Evolutionary conservation across 1,140 invertebrate genomes (phyloP).

Genomic region (Euura saliciscinereae): DNA sequence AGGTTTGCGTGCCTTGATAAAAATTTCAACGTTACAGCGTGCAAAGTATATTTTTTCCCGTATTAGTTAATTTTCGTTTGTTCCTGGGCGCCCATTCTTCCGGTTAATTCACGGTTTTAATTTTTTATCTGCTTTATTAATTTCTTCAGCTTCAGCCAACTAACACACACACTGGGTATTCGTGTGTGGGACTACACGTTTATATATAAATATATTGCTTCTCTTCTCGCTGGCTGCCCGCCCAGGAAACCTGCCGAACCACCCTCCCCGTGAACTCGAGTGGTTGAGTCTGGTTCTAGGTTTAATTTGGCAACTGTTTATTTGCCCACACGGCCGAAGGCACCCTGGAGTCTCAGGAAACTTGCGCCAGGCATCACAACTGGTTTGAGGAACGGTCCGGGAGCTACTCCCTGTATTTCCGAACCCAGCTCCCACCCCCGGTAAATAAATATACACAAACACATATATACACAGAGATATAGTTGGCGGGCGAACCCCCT

Average conservation of each 20-base stretch:
- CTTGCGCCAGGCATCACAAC: background rate
- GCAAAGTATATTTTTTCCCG: background rate
- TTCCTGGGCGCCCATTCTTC: background rate
- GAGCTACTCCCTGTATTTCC: background rate
- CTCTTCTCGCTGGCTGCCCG: background rate
- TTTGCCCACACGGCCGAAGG: background rate
- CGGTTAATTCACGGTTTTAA: background rate
- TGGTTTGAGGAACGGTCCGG: background rate
- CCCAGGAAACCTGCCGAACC: background rate
- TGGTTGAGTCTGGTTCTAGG: conserved; percentile 1
- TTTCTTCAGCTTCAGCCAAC: background rate
- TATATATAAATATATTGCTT: conserved; percentile 2
- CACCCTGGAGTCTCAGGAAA: background rate
- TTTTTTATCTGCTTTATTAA: background rate
- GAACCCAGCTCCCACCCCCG: background rate
- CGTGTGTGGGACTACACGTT: background rate
- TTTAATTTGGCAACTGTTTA: conserved; percentile 7
- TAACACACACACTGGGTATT: no score
- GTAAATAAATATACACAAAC: background rate
- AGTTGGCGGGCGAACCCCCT: background rate
- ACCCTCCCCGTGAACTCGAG: background rate
- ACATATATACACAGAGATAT: background rate
- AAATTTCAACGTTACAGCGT: background rate
- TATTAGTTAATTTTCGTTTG: background rate
- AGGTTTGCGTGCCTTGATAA: background rate